Evolutionary conservation across 2,797 vertebrate genomes (phyloP), one percentile per base, ranked within the genome.

Genomic region (Epinephelus malabaricus): DNA sequence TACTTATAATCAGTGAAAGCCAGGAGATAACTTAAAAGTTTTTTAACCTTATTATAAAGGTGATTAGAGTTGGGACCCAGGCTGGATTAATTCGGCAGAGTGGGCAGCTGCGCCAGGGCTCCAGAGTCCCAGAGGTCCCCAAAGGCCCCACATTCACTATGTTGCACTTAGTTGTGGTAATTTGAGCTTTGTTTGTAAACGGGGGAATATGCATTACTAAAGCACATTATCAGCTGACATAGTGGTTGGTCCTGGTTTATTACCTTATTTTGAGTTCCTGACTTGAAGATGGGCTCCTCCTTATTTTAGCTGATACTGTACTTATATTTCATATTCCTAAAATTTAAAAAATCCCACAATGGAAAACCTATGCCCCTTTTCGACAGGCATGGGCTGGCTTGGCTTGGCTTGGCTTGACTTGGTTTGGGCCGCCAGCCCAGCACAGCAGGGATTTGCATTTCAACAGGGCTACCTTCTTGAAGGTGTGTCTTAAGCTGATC

Each of bases 151-250:
- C 25, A 58, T 27, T 69, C 25, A 43, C 65, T n/a, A 17, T 78
- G 68, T 72, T n/a, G 1, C 62, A 69, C 40, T 69, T 54, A 62
- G 49, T 51, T 73, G 43, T 65, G 21, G 17, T 68, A 18, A 63
- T 69, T 54, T 73, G 27, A 64, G 58, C 30, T 73, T 73, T 72
- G 27, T 76, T 59, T 79, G 13, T 38, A 51, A 71, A 49, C 50
- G 51, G 17, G 27, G 30, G n/a, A 69, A 69, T 64, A 19, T 30
- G 11, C 21, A 23, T 19, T n/a, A 13, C 45, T 38, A 38, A 51
- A 64, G n/a, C 61, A 61, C 55, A 50, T 65, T 30, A 49, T 51
- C 34, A 71, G 25, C 67, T 65, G 38, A 73, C 27, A 59, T 54
- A 69, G 34, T 21, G 0, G 13, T 17, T 1, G 7, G 3, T 53